Evolutionary conservation across 2,888 invertebrate genomes (phyloP).

Genomic region (Dione juno): DNA sequence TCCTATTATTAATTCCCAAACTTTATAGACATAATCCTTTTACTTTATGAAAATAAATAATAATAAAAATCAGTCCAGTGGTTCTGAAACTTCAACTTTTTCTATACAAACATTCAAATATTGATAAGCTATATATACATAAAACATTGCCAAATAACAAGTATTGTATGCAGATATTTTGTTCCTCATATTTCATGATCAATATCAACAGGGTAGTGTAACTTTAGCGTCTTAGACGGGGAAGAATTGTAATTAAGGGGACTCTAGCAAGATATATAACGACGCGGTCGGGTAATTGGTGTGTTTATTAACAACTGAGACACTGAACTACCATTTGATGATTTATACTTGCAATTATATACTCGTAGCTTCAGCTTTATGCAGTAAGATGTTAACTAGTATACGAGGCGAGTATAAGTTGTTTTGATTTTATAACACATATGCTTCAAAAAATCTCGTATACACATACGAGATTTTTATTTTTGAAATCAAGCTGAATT

Average conservation of each 20-base stretch:
- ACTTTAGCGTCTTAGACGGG: slow-evolving; percentile 33
- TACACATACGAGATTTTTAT: too few species aligned
- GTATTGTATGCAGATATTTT: slow-evolving; percentile 23
- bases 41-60: too few species aligned
- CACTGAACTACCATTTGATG: slow-evolving; percentile 27
- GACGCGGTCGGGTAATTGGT: slow-evolving; percentile 37
- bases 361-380: neutral
- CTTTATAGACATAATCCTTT: too few species aligned
- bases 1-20: too few species aligned
- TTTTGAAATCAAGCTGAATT: too few species aligned
- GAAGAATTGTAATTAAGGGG: slow-evolving; percentile 41
- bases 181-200: slow-evolving; percentile 43
- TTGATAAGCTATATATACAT: too few species aligned
- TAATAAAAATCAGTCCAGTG: too few species aligned
- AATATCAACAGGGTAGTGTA: slow-evolving; percentile 38
- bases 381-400: neutral
- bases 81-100: too few species aligned
- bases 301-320: slow-evolving; percentile 33
- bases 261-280: slow-evolving; percentile 37
- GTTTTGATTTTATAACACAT: neutral
- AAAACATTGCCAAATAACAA: too few species aligned
- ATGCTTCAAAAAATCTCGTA: too few species aligned
- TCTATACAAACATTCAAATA: too few species aligned
- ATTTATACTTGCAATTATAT: slow-evolving; percentile 23
- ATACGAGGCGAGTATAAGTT: neutral